Evolutionary conservation across 2,113 vertebrate species (phyloP).

Genomic region (Desmodus rotundus): DNA sequence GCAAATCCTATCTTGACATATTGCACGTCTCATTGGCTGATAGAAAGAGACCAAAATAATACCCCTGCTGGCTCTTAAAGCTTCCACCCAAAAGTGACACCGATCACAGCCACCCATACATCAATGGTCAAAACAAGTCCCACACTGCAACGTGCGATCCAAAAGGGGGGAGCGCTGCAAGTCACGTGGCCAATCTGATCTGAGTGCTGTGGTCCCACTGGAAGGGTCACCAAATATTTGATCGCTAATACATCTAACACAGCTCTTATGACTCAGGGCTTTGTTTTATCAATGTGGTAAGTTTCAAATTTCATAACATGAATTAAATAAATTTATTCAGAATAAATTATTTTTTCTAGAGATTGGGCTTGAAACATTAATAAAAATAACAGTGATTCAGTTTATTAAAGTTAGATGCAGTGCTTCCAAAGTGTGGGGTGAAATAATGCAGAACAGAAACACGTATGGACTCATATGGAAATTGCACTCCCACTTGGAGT

Average conservation of each 20-base stretch:
- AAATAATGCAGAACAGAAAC: neutral
- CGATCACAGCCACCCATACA: neutral
- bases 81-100: neutral
- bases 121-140: neutral
- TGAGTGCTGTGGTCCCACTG: neutral
- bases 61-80: neutral
- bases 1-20: neutral
- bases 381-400: neutral
- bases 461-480: neutral
- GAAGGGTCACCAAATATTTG: neutral
- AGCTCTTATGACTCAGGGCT: neutral
- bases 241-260: neutral
- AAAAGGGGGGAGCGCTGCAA: neutral
- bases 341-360: neutral
- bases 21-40: neutral
- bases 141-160: neutral
- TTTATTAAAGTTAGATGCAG: neutral
- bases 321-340: neutral
- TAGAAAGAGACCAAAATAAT: neutral
- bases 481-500: neutral
- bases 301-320: neutral
- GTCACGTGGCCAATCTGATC: neutral
- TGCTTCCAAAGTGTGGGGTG: neutral
- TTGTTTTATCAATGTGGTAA: neutral
- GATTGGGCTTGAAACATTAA: neutral